Evolutionary conservation across 2,888 invertebrate species (phyloP), one percentile per base, ranked within the genome.

Genomic region (Nomada fucata): DNA sequence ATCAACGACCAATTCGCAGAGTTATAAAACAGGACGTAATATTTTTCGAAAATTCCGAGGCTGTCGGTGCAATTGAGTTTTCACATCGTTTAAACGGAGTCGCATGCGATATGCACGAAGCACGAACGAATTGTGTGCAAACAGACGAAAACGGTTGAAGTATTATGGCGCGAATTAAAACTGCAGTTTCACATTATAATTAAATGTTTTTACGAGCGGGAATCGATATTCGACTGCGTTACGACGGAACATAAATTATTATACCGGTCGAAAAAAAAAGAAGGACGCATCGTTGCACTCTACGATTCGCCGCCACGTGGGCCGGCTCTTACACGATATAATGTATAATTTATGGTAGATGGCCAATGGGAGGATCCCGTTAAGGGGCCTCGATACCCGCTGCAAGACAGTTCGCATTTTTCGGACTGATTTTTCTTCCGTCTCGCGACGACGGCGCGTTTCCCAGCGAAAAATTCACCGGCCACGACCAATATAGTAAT

Each of bases 301-400:
- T 88, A 86, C 77, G 86, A 88, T 79, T 76, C 79, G 76, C 80
- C 79, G 82, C 77, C 86, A 83, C 86, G 88, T 86, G 86, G 86
- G 88, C 80, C 76, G 87, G 69, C 78, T 84, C 83, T 82, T 88
- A 82, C 79, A 82, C 88, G 87, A 87, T 84, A 87, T 87, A 87
- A 82, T 87, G 84, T 87, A 84, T 88, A 88, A 88, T 88, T 88
- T 88, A 88, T 88, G 87, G 86, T 85, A 77, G 79, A 84, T 83
- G 87, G 84, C 82, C 80, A 86, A 87, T 86, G 84, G 86, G 82
- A 79, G 84, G 84, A 79, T 88, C 88, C 87, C 86, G 87, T 87
- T 87, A 87, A 86, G 87, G 77, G 87, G 86, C 87, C 87, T 82
- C 86, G 79, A 87, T 87, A 86, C 87, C 83, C 76, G 67, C 79